Evolutionary conservation across 2,888 invertebrate genomes (phyloP), one percentile per base, ranked within the genome.

Genomic region (Dastarcus helophoroides): DNA sequence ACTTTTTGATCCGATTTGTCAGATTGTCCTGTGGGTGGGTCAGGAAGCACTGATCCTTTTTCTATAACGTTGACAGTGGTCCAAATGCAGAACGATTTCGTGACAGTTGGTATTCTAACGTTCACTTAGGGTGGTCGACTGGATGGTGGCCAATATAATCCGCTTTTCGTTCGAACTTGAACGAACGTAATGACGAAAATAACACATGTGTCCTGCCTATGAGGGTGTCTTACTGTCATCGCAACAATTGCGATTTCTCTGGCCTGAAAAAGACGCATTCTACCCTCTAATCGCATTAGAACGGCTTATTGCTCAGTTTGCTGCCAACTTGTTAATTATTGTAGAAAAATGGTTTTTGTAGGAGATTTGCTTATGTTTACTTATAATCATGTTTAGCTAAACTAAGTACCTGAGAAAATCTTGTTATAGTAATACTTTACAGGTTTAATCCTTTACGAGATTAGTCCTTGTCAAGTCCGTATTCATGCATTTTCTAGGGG

Each of bases 1-100:
- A 63, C 62, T 63, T 62, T 60, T 62, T 61, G 60, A 63, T 63
- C 62, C 62, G 63, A 62, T 63, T 63, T 63, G 62, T 61, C 60
- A 54, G 54, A 60, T 58, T 56, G 56, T 55, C 50, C 56, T 54
- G 58, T 57, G 58, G 59, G 59, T 59, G 56, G 58, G 58, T 58
- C 57, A 54, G 51, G 52, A 53, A 53, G 43, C 51, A 46, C 52
- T 54, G 58, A 58, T 58, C 56, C 56, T 58, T 59, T 59, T 59
- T 60, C 59, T 57, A 54, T 59, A 58, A 55, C 55, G 54, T 48
- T 46, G 47, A 36, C 50, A 54, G 45, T 44, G 31, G 36, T 25
- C 46, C 56, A 48, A 33, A 12, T 14, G 4, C 3, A 17, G 19
- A 17, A n/a, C n/a, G 19, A 8, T 17, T 17, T 6, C 8, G 8